Base-by-base conservation (phyloP, 2,888 invertebrate genomes). In the Bursaphelenchus okinawaensis region DNA sequence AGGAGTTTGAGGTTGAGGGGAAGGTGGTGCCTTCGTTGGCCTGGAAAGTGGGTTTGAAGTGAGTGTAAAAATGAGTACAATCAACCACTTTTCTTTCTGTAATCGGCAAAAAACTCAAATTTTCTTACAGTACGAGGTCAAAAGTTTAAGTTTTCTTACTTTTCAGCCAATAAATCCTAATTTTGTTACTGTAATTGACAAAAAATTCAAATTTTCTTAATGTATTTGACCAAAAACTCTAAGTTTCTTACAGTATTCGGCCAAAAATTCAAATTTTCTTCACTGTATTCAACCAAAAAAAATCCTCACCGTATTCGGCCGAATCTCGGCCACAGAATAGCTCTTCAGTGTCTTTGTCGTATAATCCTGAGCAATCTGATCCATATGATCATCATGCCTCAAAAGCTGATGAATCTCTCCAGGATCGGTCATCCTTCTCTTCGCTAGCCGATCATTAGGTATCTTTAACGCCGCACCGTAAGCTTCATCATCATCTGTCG, bases 401-500 rank as follows among this genome's bases (percentile, higher is more conserved):
- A 40, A n/a, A 16, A 40, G n/a, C n/a, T 40, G 40, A 4, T 40
- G 40, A 40, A 51, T 27, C 29, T 57, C 40, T 23, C 68, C 68
- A 9, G 68, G 68, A 52, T 68, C 66, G 1, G 68, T 68, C 59
- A 69, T 70, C 12, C 68, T 57, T 4, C 68, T 62, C 28, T 68
- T 69, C 20, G 52, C 28, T 58, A 64, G 62, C 7, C 61, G 62
- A 31, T 1, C 12, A 9, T 19, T 27, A 6, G 27, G 61, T 7
- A 55, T 23, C 23, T 20, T 61, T 1, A 61, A n/a, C n/a, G 12
- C 40, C 40, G 12, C 40, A 3, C 40, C 40, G 6, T 40, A 40
- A 1, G 40, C 40, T n/a, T n/a, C n/a, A 4, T 40, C 56, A 23
- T 56, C 50, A 20, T 40, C 40, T 6, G n/a, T 50, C 7, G 23